These are phyloP conservation scores for Chaetops frenatus DNA, from an alignment of 2,113 vertebrate genomes.

Conservation along the genomic window DNA sequence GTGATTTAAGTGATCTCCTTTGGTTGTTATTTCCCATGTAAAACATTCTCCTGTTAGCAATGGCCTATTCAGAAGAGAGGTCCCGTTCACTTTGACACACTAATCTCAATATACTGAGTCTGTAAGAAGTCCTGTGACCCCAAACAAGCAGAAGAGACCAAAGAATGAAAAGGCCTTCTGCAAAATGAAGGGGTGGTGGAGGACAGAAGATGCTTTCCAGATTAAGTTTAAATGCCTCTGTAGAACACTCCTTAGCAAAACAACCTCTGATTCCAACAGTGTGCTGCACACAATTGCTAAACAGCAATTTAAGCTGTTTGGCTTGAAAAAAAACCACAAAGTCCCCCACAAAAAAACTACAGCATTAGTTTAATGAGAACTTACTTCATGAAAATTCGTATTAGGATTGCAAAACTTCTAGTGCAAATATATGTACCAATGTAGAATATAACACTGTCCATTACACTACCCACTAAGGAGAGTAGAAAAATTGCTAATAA, in stretches of 20 bases:
- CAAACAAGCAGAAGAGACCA: neutral
- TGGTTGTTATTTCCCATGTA: neutral
- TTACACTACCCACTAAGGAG: neutral
- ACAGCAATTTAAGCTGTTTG: neutral
- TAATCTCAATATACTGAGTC: neutral
- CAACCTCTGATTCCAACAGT: neutral
- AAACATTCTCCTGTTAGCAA: neutral
- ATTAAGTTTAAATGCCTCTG: neutral
- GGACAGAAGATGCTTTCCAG: neutral
- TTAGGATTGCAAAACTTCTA: neutral
- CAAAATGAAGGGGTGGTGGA: neutral
- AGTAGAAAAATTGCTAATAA: neutral
- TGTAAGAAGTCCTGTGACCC: neutral
- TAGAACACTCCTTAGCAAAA: neutral
- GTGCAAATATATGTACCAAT: neutral
- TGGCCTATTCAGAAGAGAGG: neutral
- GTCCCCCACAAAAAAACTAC: accelerated
- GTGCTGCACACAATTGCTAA: neutral
- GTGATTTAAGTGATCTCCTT: neutral
- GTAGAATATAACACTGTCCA: neutral
- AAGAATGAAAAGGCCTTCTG: neutral
- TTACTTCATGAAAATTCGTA: neutral
- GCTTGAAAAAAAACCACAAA: neutral
- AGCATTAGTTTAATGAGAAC: neutral
- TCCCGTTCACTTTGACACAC: neutral